A percentile compares a stretch with the other conserved stretches of the same genome.
These are phyloP conservation scores for Lasioglossum baleicum DNA, from an alignment of 1,140 invertebrate genomes.

Conservation along the genomic window DNA sequence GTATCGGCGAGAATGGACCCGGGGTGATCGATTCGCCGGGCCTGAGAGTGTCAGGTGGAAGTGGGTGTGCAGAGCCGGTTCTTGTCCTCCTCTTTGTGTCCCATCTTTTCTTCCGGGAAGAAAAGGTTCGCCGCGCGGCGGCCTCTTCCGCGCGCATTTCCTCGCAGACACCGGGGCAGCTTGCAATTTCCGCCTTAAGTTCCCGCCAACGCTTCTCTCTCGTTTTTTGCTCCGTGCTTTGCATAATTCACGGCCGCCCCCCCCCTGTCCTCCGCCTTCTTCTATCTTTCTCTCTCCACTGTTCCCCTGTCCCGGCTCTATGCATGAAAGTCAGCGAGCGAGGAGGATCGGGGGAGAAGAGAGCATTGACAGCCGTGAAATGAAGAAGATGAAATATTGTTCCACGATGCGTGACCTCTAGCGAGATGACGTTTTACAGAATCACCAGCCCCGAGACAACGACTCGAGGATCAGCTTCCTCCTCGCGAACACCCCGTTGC, in stretches of 20 bases:
- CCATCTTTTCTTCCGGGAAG: too few relatives aligned
- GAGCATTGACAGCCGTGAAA: conserved; percentile 15
- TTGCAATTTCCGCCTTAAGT: conserved; percentile 34
- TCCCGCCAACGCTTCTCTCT: background rate
- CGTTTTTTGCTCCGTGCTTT: conserved; percentile 16
- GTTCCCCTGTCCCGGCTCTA: background rate
- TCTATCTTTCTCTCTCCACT: background rate
- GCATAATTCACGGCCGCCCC: conserved; percentile 19
- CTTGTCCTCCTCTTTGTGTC: too few relatives aligned
- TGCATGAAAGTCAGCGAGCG: background rate
- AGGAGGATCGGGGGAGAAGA: too few relatives aligned
- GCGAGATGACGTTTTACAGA: background rate
- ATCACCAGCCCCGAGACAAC: background rate
- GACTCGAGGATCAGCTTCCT: too few relatives aligned
- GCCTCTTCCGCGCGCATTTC: too few relatives aligned
- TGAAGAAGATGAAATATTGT: conserved; percentile 23
- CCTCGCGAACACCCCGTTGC: too few relatives aligned
- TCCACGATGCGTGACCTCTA: background rate
- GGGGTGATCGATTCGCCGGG: conserved; percentile 11
- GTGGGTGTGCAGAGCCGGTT: background rate
- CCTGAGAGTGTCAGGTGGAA: conserved; percentile 24
- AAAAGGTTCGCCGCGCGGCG: too few relatives aligned
- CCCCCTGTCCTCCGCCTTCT: background rate
- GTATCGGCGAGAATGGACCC: background rate
- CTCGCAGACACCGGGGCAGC: conserved; percentile 1